Evolutionary conservation across 2,113 vertebrate genomes (phyloP), one percentile per base, ranked within the genome.

Genomic region (Gymnocephalus cernua): DNA sequence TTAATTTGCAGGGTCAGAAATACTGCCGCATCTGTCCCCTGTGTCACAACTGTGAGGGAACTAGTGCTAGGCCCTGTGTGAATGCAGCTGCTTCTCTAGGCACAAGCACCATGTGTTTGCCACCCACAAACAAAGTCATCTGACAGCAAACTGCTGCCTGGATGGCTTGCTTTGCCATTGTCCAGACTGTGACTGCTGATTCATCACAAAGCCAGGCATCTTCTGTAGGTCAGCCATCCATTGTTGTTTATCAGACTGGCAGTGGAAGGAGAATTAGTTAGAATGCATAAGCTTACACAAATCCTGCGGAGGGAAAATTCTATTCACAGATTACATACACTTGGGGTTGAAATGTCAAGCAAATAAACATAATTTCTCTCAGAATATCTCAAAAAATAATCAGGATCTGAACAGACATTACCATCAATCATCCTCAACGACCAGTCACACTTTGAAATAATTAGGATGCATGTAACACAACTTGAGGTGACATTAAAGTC

Each of bases 191-290:
- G 95, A 93, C 90, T 95, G 95, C 96, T 95, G 93, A 94, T 93
- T 96, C 94, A 89, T 96, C 95, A 96, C 93, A 93, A 94, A 95
- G 92, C 90, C 87, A 89, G 81, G 90, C 93, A 95, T 95, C 95
- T 94, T 91, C 91, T 88, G 91, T 87, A 89, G 91, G 92, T 94
- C 93, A 50, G 75, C 91, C 92, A 84, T 90, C 92, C 91, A 86
- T 27, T 57, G 62, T 93, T 93, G 90, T 21, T 63, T 90, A 85
- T 92, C 92, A 87, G 92, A 93, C 89, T 91, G 86, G 80, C 93
- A 93, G 90, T 92, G 91, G 82, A 90, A 78, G 64, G 93, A 85
- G 54, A 69, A 75, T 74, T 27, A 68, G 82, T 91, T 84, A 82
- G 91, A 88, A 94, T 88, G 90, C 78, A 86, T 80, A 68, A 85